Percentiles rank a stretch among this genome's conserved stretches.
Conservation (phyloP, 92 coral and sea anemone species). For the Metridium senile region DNA sequence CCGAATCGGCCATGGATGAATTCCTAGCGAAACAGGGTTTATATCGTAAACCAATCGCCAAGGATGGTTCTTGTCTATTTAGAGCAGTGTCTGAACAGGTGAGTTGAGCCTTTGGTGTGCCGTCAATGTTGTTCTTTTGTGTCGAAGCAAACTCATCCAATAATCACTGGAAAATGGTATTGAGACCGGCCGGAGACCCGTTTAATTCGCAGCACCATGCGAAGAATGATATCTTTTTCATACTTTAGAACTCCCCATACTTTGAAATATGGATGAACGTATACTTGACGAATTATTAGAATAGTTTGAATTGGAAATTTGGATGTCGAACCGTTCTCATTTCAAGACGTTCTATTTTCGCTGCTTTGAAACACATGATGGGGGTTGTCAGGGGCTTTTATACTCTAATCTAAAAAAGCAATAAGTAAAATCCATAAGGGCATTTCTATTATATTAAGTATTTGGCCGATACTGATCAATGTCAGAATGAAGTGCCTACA, state of each 20-base stretch:
- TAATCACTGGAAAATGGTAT: slow-evolving; percentile 26
- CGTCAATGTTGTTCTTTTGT: slow-evolving; percentile 35
- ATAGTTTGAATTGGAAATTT: neutral
- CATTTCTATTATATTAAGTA: neutral
- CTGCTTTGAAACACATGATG: neutral
- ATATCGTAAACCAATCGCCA: slow-evolving; percentile 95
- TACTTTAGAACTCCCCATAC: neutral
- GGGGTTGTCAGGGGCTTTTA: slow-evolving; percentile 10
- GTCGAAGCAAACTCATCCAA: neutral
- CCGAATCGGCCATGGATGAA: slow-evolving; percentile 95
- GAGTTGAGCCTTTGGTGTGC: slow-evolving; percentile 12
- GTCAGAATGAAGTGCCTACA: too few species aligned
- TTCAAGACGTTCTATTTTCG: neutral
- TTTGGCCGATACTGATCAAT: neutral
- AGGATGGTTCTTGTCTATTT: slow-evolving; percentile 98
- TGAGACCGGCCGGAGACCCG: neutral
- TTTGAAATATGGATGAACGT: neutral
- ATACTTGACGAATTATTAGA: neutral
- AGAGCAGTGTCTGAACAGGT: slow-evolving; percentile 99
- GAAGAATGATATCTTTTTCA: slow-evolving; percentile 5
- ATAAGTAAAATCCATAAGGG: neutral
- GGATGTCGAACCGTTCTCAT: neutral
- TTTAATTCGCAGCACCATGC: too few species aligned
- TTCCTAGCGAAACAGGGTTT: slow-evolving; percentile 67
- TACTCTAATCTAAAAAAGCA: neutral